phyloP scores from a whole-genome alignment of 2,797 vertebrate genomes.

The Catamblyrhynchus diadema region DNA sequence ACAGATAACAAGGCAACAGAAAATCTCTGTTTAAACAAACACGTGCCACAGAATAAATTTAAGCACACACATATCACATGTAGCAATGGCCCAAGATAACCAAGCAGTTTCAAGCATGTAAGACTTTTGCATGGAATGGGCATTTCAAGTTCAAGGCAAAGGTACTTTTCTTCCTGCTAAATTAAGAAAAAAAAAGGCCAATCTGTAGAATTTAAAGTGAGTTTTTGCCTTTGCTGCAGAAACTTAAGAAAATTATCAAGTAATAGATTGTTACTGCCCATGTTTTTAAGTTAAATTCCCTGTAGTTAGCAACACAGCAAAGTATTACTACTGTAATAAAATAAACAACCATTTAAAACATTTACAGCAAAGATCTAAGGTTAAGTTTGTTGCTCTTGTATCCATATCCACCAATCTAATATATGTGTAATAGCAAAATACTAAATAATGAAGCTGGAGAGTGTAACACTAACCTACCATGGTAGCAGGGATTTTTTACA shows the following conservation, averaged over 20 bases:
- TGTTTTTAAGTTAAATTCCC: not conserved
- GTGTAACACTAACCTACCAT: not conserved
- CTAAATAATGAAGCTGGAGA: not conserved
- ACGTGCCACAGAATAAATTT: not conserved
- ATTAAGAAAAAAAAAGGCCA: not conserved
- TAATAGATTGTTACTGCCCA: not conserved
- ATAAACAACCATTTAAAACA: not conserved
- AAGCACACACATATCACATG: not conserved
- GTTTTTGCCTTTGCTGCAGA: not conserved
- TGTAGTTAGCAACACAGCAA: not conserved
- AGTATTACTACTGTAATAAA: not conserved
- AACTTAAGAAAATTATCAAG: not conserved
- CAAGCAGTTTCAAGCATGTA: not conserved
- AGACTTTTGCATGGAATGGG: not conserved
- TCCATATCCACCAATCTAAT: slow-evolving; percentile 66
- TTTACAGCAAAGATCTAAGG: not conserved
- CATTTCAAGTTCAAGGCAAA: not conserved
- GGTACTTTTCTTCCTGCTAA: not conserved
- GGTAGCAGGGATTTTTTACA: not conserved
- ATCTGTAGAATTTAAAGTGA: not conserved
- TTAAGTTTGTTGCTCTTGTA: slow-evolving; percentile 34
- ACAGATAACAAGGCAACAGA: not conserved
- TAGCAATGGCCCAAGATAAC: not conserved
- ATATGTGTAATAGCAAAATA: not conserved
- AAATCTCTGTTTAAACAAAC: not conserved